Evolutionary conservation across 2,797 vertebrate species (phyloP), one percentile per base, ranked within the genome.

Genomic region (Hapalemur alaotrensis): DNA sequence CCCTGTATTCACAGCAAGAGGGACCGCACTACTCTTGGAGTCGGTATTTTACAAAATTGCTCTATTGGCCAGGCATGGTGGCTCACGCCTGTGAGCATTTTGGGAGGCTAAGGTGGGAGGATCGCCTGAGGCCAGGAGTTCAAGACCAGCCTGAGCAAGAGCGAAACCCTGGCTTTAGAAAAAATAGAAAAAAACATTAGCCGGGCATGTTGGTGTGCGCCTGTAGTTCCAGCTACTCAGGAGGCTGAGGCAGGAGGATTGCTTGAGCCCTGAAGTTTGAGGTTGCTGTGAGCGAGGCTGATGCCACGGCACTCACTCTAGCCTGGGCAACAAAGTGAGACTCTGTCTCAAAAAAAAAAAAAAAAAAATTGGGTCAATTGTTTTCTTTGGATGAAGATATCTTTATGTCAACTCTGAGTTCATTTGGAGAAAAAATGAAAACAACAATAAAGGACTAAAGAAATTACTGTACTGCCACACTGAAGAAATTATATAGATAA

Each of bases 141-240:
- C 17, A 4, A 65, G 15, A 65, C 7, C 32, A 65, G 32, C 63
- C 63, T 18, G 32, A 65, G 32, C 32, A 65, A 65, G 17, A 65
- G n/a, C 8, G 17, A 65, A 7, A 65, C 7, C 63, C 32, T 4
- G 4, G 8, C 32, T n/a, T 17, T 9, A 65, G 32, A n/a, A 65
- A 65, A n/a, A 65, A n/a, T 9, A 65, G 32, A n/a, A 65, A 65
- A 10, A 50, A 50, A 50, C 46, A 65, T 65, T 9, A 65, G 63
- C 4, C 4, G 9, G 32, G 63, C n/a, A 18, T 10, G 17, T 7
- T 65, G 32, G 32, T 9, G 7, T 2, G 1, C 4, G 18, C 63
- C 63, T 65, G 17, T 18, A n/a, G 32, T 18, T 17, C 32, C 32
- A 20, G 7, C 7, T 65, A n/a, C 63, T 65, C 32, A 0, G 17